These are phyloP conservation scores for Solea senegalensis DNA, from an alignment of 2,113 vertebrate species.

Conservation along the genomic window DNA sequence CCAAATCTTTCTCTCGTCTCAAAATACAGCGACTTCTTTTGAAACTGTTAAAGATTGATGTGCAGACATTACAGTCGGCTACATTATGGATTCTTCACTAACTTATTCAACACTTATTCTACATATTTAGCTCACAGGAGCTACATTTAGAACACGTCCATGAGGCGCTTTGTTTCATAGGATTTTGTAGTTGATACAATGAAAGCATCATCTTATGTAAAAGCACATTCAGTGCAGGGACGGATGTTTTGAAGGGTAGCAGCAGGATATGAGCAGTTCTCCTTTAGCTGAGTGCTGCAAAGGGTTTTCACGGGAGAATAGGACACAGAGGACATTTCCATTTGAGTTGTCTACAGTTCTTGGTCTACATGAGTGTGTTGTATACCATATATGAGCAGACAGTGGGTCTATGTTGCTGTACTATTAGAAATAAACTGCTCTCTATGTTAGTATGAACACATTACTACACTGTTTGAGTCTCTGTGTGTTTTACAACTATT, in stretches of 20 bases:
- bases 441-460: too few species aligned
- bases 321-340: conserved; percentile 14
- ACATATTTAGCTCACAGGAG: too few species aligned
- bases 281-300: conserved; percentile 45
- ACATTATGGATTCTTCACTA: too few species aligned
- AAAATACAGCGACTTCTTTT: too few species aligned
- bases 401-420: not conserved
- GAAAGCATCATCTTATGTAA: not conserved
- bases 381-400: conserved; percentile 6
- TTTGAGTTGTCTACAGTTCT: not conserved
- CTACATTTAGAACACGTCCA: too few species aligned
- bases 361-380: conserved; percentile 5
- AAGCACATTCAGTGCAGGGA: not conserved
- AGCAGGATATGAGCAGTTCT: conserved; percentile 10
- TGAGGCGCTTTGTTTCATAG: not conserved
- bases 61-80: too few species aligned
- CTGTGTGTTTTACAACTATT: not conserved
- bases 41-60: too few species aligned
- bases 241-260: conserved; percentile 6
- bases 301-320: conserved; percentile 14
- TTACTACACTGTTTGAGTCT: not conserved
- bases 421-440: too few species aligned
- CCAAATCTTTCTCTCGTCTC: too few species aligned
- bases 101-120: too few species aligned
- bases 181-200: too few species aligned